Base-by-base conservation (phyloP, 2,888 invertebrate species). In the Dysmachus trigonus region DNA sequence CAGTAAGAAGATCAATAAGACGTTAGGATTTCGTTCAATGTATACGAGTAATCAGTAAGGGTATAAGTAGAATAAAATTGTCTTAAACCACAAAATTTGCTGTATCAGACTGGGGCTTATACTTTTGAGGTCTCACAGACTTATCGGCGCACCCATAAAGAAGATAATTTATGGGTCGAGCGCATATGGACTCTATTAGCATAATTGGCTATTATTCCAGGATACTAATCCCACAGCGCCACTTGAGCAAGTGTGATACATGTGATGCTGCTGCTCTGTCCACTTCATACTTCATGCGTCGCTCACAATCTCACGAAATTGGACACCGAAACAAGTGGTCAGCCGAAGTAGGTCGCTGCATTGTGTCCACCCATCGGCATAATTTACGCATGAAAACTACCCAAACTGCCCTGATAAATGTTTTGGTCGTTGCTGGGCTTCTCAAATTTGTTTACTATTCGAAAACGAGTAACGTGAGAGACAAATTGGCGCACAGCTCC, bases 181-280 rank as follows among this genome's bases (percentile, higher is more conserved):
- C n/a, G 30, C 81, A 81, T 53, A 62, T 81, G 81, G 81, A 81
- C 33, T 81, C 81, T 81, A 81, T 81, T 81, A 81, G 53, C 47
- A 81, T 62, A 81, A 81, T 62, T 81, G 53, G 27, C 81, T 53
- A 81, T 81, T 53, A 81, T 53, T 62, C 18, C 51, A 53, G 33
- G 18, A 33, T 62, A n/a, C 82, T 76, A 82, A 83, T 87, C 87
- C 85, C 76, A 85, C 87, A 85, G 87, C 87, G 87, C 87, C 87
- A 87, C 87, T 87, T 85, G 41, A 77, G 83, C 85, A 87, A 86
- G 87, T 85, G 85, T 87, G 83, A 83, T 33, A 83, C 87, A 85
- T 85, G 76, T 85, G 82, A 85, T 85, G 31, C 31, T 85, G 82
- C 79, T 85, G 31, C 31, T 81, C 33, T n/a, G 18, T n/a, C 27